A percentile compares a stretch with the other conserved stretches of the same genome.
phyloP scores from a whole-genome alignment of 1,140 invertebrate genomes.

The Tetraneura akinire region DNA sequence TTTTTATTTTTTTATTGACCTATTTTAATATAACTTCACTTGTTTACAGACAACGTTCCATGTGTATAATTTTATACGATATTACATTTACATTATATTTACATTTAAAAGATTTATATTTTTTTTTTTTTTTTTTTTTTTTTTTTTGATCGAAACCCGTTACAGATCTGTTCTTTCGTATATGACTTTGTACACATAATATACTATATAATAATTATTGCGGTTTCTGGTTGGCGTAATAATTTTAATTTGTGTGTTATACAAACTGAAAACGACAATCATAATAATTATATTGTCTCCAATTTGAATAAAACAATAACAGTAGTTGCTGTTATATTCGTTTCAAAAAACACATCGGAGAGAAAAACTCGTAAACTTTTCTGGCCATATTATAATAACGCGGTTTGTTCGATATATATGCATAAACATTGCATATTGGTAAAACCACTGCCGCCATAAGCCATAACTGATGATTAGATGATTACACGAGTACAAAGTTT shows the following conservation, averaged over 20 bases:
- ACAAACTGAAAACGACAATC: background rate
- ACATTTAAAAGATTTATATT: too few species aligned
- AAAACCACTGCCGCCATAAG: background rate
- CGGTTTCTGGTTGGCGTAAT: background rate
- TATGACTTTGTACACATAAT: background rate
- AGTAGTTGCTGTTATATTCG: too few species aligned
- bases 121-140: too few species aligned
- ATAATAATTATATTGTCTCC: constrained; percentile 6
- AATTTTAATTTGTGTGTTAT: background rate
- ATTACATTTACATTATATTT: background rate
- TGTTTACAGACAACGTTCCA: background rate
- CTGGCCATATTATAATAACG: constrained; percentile 7
- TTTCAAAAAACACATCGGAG: background rate
- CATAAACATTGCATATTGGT: constrained; percentile 14
- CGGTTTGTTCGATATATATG: constrained; percentile 23
- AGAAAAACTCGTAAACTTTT: constrained; percentile 20
- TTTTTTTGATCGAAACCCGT: too few species aligned
- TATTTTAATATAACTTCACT: background rate
- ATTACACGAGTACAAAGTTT: constrained; percentile 24
- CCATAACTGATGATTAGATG: background rate
- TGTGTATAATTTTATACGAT: background rate
- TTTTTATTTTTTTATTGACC: background rate
- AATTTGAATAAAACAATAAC: background rate
- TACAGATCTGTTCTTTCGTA: too few species aligned
- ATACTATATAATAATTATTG: constrained; percentile 14